Evolutionary conservation across 2,113 vertebrate species (phyloP), one percentile per base, ranked within the genome.

Genomic region (Psittacula cyanocephala): DNA sequence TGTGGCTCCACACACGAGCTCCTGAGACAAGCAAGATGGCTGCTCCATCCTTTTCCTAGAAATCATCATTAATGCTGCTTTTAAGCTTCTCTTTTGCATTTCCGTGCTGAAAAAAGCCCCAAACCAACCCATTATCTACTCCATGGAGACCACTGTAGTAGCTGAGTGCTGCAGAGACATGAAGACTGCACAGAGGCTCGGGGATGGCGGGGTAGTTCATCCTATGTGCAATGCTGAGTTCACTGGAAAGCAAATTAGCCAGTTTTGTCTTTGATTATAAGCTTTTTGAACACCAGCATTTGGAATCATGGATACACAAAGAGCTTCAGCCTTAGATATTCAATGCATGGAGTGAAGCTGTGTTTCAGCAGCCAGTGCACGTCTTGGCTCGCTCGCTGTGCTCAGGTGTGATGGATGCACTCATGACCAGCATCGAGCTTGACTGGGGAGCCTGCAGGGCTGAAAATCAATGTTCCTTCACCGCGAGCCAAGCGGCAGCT

Each of bases 181-280:
- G 11, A n/a, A 52, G 70, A 46, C 35, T 63, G 60, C 71, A 9
- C 27, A 1, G 5, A 55, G 16, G 78, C 46, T 75, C 0, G 0
- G 28, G 35, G 60, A 22, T 43, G 76, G 43, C 65, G 20, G 55
- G 11, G 25, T 10, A 44, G n/a, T 10, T 78, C 88, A 63, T 49
- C 65, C 68, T 3, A 1, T 0, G 4, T 31, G 33, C 39, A 52
- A 67, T 0, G 4, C 2, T 23, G 43, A 39, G 33, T 13, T 71
- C 4, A 4, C 50, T 64, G 53, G 50, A 33, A 84, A 81, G 23
- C 6, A 57, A 57, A 89, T 69, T 29, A 82, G 11, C 28, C 67
- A 68, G 23, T 82, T 90, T 43, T 64, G 11, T 75, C 50, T 86
- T 81, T 55, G 43, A 37, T 72, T 55, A 8, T 22, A 35, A 24